These are phyloP conservation scores for Amblyraja radiata DNA, from an alignment of 2,797 vertebrate species.

Conservation along the genomic window DNA sequence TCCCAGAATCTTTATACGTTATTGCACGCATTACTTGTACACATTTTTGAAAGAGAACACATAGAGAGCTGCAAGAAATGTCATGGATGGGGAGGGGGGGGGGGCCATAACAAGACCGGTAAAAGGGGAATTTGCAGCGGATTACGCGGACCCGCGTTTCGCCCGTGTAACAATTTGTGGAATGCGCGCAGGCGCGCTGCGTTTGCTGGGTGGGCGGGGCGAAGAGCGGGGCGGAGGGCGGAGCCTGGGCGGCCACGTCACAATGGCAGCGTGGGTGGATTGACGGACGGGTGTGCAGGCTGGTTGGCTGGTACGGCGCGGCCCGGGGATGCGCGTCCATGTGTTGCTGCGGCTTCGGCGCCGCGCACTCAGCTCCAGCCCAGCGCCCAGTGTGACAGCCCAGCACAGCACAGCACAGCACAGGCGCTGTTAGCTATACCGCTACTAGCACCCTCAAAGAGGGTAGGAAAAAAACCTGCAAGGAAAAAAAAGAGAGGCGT, in stretches of 20 bases:
- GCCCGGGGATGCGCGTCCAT: not conserved
- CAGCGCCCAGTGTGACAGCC: not conserved
- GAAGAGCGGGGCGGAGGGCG: not conserved
- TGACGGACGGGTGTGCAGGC: not conserved
- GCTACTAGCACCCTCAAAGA: not conserved
- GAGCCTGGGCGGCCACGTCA: not conserved
- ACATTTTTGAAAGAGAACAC: not conserved
- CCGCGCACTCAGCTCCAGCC: not conserved
- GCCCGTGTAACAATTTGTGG: not conserved
- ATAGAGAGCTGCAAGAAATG: too few relatives aligned
- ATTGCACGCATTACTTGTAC: not conserved
- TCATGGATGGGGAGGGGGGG: not conserved
- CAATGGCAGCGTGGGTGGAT: not conserved
- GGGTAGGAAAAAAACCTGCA: not conserved
- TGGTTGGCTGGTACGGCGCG: not conserved
- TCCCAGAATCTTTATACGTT: not conserved
- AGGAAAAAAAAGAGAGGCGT: not conserved
- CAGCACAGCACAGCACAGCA: not conserved
- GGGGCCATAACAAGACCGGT: too few relatives aligned
- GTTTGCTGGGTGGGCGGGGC: conserved; percentile 23
- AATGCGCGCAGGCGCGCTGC: conserved; percentile 9
- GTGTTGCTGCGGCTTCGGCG: not conserved
- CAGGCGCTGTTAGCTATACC: not conserved
- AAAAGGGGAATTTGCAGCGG: not conserved
- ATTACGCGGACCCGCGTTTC: not conserved